Percentiles rank a stretch among this genome's conserved stretches.
Evolutionary conservation across 2,888 invertebrate genomes (phyloP).

Genomic region (Clostera curtula): DNA sequence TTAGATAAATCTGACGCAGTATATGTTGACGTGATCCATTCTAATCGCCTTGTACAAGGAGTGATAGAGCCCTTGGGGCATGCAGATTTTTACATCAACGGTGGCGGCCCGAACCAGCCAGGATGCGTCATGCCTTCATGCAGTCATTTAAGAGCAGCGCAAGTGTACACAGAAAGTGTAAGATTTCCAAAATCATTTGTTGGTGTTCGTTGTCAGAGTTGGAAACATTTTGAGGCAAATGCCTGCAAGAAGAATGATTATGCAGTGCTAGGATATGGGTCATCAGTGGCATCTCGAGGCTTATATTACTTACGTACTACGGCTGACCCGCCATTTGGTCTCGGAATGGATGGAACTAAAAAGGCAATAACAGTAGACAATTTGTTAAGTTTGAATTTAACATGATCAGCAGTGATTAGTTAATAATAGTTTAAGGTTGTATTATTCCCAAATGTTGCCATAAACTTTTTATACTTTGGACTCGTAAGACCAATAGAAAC

Average conservation of each 20-base stretch:
- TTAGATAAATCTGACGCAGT: slow-evolving; percentile 57
- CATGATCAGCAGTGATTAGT: slow-evolving; percentile 19
- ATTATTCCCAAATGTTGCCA: slow-evolving; percentile 26
- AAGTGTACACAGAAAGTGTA: slow-evolving; percentile 60
- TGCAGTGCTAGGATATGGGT: slow-evolving; percentile 63
- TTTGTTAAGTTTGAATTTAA: slow-evolving; percentile 37
- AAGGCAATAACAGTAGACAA: slow-evolving; percentile 25
- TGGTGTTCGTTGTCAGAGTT: slow-evolving; percentile 50
- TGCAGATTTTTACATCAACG: slow-evolving; percentile 84
- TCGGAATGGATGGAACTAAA: slow-evolving; percentile 58
- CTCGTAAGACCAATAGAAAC: slow-evolving; percentile 2
- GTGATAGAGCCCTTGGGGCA: slow-evolving; percentile 77
- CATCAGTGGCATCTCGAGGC: slow-evolving; percentile 53
- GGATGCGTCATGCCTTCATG: slow-evolving; percentile 76
- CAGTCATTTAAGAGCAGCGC: slow-evolving; percentile 62
- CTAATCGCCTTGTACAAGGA: slow-evolving; percentile 63
- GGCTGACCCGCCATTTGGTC: slow-evolving; percentile 47
- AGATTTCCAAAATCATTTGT: slow-evolving; percentile 54
- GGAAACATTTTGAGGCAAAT: slow-evolving; percentile 52
- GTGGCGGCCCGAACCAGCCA: slow-evolving; percentile 80
- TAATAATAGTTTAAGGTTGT: slow-evolving; percentile 15
- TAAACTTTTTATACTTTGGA: slow-evolving; percentile 12
- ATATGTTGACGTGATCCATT: slow-evolving; percentile 65
- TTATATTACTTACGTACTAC: slow-evolving; percentile 59
- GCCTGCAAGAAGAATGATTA: slow-evolving; percentile 46